phyloP scores from a whole-genome alignment of 2,888 invertebrate species.

The Alentia gelatinosa region DNA sequence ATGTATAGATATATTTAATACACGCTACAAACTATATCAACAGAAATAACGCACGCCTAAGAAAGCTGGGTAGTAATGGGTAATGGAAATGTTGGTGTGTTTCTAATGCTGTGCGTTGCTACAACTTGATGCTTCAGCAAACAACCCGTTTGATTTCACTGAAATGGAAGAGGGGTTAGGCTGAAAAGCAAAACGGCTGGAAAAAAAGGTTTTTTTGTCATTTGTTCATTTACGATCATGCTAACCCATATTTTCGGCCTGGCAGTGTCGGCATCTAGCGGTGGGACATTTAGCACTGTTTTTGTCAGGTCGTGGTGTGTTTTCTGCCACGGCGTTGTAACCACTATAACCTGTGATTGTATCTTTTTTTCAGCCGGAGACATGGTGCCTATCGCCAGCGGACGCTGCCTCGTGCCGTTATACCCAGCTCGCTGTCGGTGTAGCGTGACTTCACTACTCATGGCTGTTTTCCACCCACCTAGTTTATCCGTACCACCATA shows the following conservation, averaged over 20 bases:
- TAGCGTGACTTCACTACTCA: neutral
- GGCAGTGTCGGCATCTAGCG: neutral
- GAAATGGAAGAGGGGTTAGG: neutral
- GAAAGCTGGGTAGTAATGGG: neutral
- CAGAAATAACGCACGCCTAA: neutral
- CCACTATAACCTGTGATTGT: too few relatives aligned
- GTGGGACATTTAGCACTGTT: too few relatives aligned
- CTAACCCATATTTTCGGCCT: neutral
- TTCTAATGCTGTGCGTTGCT: neutral
- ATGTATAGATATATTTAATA: neutral
- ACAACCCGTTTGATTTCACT: neutral
- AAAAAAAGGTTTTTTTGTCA: neutral
- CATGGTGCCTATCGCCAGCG: neutral
- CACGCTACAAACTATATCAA: neutral
- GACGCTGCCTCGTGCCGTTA: slow-evolving; percentile 13
- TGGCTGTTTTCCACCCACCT: slow-evolving; percentile 60
- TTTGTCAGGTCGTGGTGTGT: too few relatives aligned
- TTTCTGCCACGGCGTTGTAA: too few relatives aligned
- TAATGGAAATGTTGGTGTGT: neutral
- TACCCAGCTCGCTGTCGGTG: slow-evolving; percentile 6
- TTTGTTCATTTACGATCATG: neutral
- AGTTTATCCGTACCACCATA: slow-evolving; percentile 69
- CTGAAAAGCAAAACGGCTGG: neutral
- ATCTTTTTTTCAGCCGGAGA: neutral
- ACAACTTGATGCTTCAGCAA: neutral